phyloP scores from a whole-genome alignment of 2,113 vertebrate species.

The Loxodonta africana region DNA sequence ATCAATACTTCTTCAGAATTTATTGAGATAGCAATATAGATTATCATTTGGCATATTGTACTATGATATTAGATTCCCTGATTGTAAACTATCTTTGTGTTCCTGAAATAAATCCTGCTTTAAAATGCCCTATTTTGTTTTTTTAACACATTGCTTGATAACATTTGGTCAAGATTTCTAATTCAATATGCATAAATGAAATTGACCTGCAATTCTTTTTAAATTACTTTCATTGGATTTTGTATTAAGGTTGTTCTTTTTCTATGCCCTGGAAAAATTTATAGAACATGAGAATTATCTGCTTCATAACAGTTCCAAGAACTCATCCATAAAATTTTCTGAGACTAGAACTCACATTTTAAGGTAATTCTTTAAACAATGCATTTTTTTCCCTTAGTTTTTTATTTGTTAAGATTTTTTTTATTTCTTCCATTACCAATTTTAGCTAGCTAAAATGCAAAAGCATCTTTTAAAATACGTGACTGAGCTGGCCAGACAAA shows the following conservation, averaged over 20 bases:
- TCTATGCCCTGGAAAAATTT: neutral
- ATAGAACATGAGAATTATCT: neutral
- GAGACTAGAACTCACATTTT: neutral
- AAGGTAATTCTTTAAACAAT: neutral
- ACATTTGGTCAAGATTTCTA: neutral
- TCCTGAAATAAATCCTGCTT: neutral
- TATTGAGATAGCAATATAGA: neutral
- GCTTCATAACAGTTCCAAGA: neutral
- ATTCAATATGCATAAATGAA: neutral
- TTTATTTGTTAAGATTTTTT: neutral
- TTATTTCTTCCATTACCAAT: neutral
- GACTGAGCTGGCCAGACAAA: neutral
- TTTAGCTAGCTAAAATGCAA: neutral
- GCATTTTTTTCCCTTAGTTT: neutral
- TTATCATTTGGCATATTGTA: neutral
- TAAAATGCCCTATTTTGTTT: neutral
- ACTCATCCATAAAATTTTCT: conserved; percentile 20
- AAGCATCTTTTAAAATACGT: conserved; percentile 2
- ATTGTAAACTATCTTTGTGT: neutral
- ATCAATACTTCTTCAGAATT: neutral
- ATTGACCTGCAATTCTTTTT: neutral
- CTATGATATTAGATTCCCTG: neutral
- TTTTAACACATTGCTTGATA: neutral
- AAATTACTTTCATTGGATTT: neutral
- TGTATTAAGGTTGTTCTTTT: neutral